Evolutionary conservation across 2,113 vertebrate genomes (phyloP).

Genomic region (rat (Rattus norvegicus)): DNA sequence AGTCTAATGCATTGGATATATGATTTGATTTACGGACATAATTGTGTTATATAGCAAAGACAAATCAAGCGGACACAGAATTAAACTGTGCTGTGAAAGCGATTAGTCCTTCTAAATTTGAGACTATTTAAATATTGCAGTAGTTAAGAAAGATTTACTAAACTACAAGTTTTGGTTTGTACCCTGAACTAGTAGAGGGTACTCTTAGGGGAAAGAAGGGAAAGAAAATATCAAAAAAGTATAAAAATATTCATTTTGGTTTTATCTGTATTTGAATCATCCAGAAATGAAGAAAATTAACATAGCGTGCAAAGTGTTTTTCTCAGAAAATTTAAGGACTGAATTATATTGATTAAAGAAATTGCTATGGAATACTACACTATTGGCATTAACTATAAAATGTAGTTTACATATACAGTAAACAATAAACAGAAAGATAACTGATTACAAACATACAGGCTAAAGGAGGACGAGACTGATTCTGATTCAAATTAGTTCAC

Average conservation of each 20-base stretch:
- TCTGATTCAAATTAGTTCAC: slow-evolving; percentile 8
- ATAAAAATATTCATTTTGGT: slow-evolving; percentile 22
- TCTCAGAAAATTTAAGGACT: slow-evolving; percentile 35
- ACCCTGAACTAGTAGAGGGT: neutral
- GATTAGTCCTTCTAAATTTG: slow-evolving; percentile 1
- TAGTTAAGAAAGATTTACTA: slow-evolving; percentile 45
- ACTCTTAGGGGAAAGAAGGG: neutral
- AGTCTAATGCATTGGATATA: neutral
- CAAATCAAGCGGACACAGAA: slow-evolving; percentile 47
- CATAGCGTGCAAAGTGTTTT: neutral
- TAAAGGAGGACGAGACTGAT: slow-evolving; percentile 5
- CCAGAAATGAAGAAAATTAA: slow-evolving; percentile 29
- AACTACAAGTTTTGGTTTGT: neutral
- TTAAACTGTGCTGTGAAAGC: neutral
- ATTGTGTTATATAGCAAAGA: slow-evolving; percentile 52
- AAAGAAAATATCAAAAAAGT: slow-evolving; percentile 17
- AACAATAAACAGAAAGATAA: slow-evolving; percentile 38
- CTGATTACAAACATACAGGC: neutral
- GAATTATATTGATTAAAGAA: slow-evolving; percentile 48
- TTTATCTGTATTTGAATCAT: slow-evolving; percentile 34
- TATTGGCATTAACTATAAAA: slow-evolving; percentile 47
- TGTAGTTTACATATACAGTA: slow-evolving; percentile 52
- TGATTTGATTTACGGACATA: slow-evolving; percentile 3
- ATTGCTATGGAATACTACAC: slow-evolving; percentile 2
- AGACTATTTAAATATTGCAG: slow-evolving; percentile 33